Percentiles rank a stretch among this genome's conserved stretches.
phyloP scores from a whole-genome alignment of 1,140 invertebrate species.

The Vollenhovia emeryi region DNA sequence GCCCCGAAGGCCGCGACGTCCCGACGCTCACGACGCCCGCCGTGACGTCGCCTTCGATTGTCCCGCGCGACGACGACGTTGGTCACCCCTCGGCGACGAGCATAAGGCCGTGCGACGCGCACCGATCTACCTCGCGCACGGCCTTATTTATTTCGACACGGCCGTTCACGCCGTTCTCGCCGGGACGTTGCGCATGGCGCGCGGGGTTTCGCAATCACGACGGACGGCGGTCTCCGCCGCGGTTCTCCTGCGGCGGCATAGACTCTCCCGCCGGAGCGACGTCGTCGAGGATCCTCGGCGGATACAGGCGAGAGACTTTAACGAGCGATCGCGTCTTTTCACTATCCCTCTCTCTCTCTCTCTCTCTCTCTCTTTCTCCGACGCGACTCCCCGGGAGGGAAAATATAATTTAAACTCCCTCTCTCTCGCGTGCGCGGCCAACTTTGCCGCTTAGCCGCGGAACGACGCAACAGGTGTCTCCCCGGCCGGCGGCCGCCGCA shows the following conservation, averaged over 20 bases:
- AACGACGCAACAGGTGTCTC: slow-evolving; percentile 54
- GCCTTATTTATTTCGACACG: neutral
- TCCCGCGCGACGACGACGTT: slow-evolving; percentile 27
- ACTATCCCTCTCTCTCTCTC: neutral
- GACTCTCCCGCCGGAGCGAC: neutral
- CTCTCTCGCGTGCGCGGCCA: neutral
- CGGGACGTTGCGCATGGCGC: neutral
- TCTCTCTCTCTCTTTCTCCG: neutral
- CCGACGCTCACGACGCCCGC: slow-evolving; percentile 84
- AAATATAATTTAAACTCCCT: neutral
- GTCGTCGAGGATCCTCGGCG: neutral
- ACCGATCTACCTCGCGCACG: neutral
- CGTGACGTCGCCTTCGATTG: slow-evolving; percentile 80
- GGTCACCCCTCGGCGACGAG: slow-evolving; percentile 27
- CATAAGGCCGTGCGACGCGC: slow-evolving; percentile 51
- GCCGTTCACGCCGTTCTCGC: neutral
- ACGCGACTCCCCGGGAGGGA: neutral
- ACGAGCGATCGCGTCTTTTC: neutral
- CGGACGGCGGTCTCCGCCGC: neutral
- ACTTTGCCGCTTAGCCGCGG: neutral
- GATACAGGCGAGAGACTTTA: neutral
- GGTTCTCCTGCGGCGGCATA: no score
- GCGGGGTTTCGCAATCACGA: neutral
- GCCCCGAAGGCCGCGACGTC: slow-evolving; percentile 82
- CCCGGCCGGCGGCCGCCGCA: neutral